A percentile compares a stretch with the other conserved stretches of the same genome.
phyloP scores from a whole-genome alignment of 2,888 invertebrate species.

The Tachina fera region DNA sequence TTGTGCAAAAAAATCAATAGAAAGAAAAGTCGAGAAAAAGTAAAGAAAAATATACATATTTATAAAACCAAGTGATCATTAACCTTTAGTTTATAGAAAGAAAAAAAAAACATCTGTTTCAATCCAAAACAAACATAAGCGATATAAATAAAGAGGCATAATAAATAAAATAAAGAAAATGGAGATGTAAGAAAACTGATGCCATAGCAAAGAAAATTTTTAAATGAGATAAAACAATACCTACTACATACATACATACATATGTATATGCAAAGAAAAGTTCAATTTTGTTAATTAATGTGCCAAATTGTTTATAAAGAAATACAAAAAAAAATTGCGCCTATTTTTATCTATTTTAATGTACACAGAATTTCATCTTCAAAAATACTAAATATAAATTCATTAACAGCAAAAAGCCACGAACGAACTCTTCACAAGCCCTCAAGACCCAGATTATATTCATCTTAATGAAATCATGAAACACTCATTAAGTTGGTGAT shows the following conservation, averaged over 20 bases:
- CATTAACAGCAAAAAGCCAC: conserved; percentile 3
- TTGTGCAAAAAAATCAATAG: conserved; percentile 57
- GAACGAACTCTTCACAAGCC: not conserved
- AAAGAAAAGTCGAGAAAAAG: conserved; percentile 58
- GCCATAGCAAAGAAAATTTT: conserved; percentile 41
- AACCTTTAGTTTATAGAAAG: conserved; percentile 63
- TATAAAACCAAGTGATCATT: conserved; percentile 68
- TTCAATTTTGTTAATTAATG: conserved; percentile 40
- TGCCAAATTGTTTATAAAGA: conserved; percentile 57
- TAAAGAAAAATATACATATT: conserved; percentile 39
- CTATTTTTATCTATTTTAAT: conserved; percentile 49
- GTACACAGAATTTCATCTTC: conserved; percentile 44
- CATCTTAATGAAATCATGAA: not conserved
- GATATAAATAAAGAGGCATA: conserved; percentile 16
- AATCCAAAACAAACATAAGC: conserved; percentile 9
- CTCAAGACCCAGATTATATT: not conserved
- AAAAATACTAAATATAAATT: conserved; percentile 6
- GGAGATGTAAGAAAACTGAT: conserved; percentile 32
- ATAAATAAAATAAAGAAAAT: conserved; percentile 12
- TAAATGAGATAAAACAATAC: conserved; percentile 11
- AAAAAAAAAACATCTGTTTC: conserved; percentile 59
- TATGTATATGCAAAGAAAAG: conserved; percentile 24
- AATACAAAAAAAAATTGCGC: conserved; percentile 32
- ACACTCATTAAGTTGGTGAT: conserved; percentile 4
- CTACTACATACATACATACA: too few relatives aligned